Base-by-base conservation (phyloP, 2,888 invertebrate genomes). In the Yponomeuta malinellus region DNA sequence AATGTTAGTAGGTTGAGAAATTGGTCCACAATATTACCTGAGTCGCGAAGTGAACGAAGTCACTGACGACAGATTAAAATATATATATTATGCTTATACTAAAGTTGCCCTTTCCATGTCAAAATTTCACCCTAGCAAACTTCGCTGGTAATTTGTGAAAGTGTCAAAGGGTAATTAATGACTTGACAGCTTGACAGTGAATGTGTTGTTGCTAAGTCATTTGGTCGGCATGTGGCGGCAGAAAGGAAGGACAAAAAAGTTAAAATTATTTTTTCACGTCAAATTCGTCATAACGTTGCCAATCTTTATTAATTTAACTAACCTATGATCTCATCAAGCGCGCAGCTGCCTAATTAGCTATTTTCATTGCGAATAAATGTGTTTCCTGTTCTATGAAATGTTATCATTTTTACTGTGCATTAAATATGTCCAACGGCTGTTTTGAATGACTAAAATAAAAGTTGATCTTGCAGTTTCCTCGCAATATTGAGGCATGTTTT, bases 151-250 rank as follows among this genome's bases (percentile, higher is more conserved):
- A 59, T 59, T 59, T 15, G 12, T 59, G 52, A 52, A 52, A 33
- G 8, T 52, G 69, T 69, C 48, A 69, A 48, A 43, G 23, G 43
- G 12, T 33, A 67, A 31, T 67, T 23, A 67, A 67, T 67, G 67
- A 67, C 29, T 67, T 33, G 37, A 67, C 67, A 67, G 67, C 52
- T 59, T 59, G 52, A 59, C 52, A 59, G 52, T 15, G 52, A 59
- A 59, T 59, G 52, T 59, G 52, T 59, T 12, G 52, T 59, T 59
- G 52, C 52, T 15, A 12, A 59, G 52, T 59, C 52, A 59, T 59
- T 59, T 59, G 52, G 52, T 59, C 5, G 52, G 52, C 52, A 59
- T 59, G 52, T 59, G 52, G 52, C 1, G 52, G 52, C 52, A 59
- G 15, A 15, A 59, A 5, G 52, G 52, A 59, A 15, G 52, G 52